Base-by-base conservation (phyloP, 2,888 invertebrate species). In the Oithona nana region DNA sequence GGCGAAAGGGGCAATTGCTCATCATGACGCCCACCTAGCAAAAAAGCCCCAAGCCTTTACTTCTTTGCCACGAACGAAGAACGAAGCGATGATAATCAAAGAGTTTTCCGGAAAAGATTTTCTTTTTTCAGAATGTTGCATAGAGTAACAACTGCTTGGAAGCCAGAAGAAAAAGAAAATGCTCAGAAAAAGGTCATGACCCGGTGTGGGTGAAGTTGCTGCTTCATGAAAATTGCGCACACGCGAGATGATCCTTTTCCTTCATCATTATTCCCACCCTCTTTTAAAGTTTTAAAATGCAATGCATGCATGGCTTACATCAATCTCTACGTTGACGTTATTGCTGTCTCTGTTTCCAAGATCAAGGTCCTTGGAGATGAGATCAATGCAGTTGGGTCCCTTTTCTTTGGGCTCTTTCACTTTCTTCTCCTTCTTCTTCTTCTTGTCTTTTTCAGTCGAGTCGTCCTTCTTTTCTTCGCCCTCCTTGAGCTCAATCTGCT, bases 281-380 rank as follows among this genome's bases (percentile, higher is more conserved):
- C n/a, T n/a, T n/a, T 6, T 39, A 39, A 39, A 39, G 8, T 39
- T 6, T 6, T 16, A 6, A 39, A 39, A 39, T 39, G 39, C 39
- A 11, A 39, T 39, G 39, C 16, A 16, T 39, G 39, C 39, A 39
- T 39, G 39, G 39, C 39, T 68, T 64, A 71, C 69, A 63, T 71
- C 70, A 60, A 70, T 66, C 58, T 69, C 67, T 28, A 69, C 69
- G 64, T 70, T 71, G 64, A 71, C 66, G 52, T 66, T 66, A 57
- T 69, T 68, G 60, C 71, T 69, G 65, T 74, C 74, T 16, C 74
- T 67, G 66, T 73, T 71, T 60, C 71, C 67, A 56, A 74, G 65
- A 64, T 74, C 71, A 63, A 74, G 66, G 22, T 71, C 73, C 59
- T 71, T 68, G 54, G 70, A 68, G 49, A 70, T 64, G 59, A 66